Percentiles rank a stretch among this genome's conserved stretches.
These are phyloP conservation scores for Magallana gigas DNA, from an alignment of 1,140 invertebrate genomes.

Conservation along the genomic window DNA sequence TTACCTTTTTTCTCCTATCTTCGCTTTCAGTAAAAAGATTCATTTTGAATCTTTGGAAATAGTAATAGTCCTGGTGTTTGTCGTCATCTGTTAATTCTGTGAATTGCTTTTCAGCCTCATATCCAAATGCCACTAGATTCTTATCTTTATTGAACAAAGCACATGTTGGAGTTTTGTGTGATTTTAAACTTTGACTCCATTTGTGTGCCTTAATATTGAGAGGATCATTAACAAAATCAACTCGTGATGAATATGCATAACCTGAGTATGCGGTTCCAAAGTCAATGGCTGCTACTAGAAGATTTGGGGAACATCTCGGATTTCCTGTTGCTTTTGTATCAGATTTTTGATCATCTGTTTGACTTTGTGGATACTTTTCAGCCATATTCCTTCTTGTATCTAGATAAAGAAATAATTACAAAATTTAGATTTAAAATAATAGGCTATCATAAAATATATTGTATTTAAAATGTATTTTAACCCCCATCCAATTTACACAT, in stretches of 20 bases:
- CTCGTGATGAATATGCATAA: slow-evolving; percentile 34
- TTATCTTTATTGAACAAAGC: slow-evolving; percentile 36
- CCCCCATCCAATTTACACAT: no score
- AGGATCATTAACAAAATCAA: slow-evolving; percentile 10
- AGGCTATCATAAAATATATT: no score
- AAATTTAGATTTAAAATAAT: no score
- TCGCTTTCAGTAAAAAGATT: slow-evolving; percentile 11
- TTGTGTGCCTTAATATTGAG: neutral
- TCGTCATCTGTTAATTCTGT: neutral
- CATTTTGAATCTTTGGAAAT: slow-evolving; percentile 53
- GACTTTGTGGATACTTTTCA: neutral
- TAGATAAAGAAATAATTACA: neutral
- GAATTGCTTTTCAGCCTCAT: slow-evolving; percentile 47
- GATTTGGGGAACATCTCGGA: neutral
- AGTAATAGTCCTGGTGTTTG: slow-evolving; percentile 34
- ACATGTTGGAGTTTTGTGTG: slow-evolving; percentile 45
- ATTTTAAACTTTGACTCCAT: slow-evolving; percentile 36
- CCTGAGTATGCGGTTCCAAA: slow-evolving; percentile 51
- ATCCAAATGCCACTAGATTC: slow-evolving; percentile 43
- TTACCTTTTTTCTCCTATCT: slow-evolving; percentile 13
- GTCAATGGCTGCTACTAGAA: slow-evolving; percentile 48
- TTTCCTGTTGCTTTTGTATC: neutral
- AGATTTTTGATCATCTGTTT: neutral
- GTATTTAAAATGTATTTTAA: no score
- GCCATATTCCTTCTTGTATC: neutral